These are phyloP conservation scores for Rhombomys opimus DNA, from an alignment of 2,113 vertebrate species.

Conservation along the genomic window DNA sequence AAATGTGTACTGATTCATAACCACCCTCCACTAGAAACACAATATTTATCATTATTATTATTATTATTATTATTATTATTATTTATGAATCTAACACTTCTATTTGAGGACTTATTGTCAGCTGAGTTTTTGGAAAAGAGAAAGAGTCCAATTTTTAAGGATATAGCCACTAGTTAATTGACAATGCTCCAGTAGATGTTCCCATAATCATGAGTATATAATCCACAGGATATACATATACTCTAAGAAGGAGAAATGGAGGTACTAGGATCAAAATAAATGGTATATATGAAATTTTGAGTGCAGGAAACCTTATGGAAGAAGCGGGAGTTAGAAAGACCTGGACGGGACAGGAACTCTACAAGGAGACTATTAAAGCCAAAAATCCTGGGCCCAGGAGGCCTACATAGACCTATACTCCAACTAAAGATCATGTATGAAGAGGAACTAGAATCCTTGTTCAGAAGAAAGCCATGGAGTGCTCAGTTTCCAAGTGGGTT, in stretches of 20 bases:
- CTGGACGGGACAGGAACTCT: too few species aligned
- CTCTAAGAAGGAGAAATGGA: neutral
- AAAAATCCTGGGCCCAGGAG: too few species aligned
- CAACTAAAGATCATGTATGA: too few species aligned
- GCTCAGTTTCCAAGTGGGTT: too few species aligned
- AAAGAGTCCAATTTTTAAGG: neutral
- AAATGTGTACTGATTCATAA: neutral
- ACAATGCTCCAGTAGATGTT: neutral
- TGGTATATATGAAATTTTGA: neutral
- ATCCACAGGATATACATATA: neutral
- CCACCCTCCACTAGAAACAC: neutral
- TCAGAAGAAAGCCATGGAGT: too few species aligned
- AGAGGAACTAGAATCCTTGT: too few species aligned
- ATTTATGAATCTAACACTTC: neutral
- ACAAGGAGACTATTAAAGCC: too few species aligned
- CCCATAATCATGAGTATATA: neutral
- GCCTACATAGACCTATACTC: too few species aligned
- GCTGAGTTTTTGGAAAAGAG: neutral
- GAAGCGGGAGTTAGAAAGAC: too few species aligned
- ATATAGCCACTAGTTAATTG: neutral
- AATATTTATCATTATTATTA: too few species aligned
- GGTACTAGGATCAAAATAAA: neutral
- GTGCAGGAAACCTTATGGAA: too few species aligned
- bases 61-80: too few species aligned
- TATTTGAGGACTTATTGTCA: neutral